Conservation (phyloP, 2,888 invertebrate genomes). For the Hedya salicella region DNA sequence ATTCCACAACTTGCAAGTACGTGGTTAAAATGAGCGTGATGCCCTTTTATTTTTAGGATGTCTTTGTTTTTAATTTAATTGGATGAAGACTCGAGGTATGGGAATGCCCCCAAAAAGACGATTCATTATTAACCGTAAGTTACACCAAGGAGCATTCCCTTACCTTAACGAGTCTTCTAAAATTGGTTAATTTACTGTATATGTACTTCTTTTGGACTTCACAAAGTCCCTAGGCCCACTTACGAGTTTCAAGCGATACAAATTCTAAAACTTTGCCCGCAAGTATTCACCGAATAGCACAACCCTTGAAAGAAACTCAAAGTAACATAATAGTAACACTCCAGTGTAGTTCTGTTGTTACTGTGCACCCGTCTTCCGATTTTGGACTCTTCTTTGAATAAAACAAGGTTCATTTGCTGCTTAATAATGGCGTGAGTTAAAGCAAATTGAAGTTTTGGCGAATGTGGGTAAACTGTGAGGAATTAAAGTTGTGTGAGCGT, state of each 20-base stretch:
- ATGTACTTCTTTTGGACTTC: background rate
- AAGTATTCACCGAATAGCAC: conserved; percentile 32
- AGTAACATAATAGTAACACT: conserved; percentile 29
- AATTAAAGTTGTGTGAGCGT: conserved; percentile 33
- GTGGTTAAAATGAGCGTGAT: no score
- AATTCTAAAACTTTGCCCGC: conserved; percentile 12
- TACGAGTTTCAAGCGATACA: conserved; percentile 20
- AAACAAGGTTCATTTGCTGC: background rate
- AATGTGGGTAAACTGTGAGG: conserved; percentile 22
- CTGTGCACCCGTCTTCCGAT: background rate
- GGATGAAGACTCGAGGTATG: no score
- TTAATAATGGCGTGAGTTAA: background rate
- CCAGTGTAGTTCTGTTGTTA: conserved; percentile 6
- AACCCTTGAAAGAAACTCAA: conserved; percentile 39
- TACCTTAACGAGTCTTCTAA: background rate
- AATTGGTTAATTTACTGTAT: background rate
- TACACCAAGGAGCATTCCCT: background rate
- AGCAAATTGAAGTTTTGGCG: conserved; percentile 18
- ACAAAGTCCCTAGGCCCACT: background rate
- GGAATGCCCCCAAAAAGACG: no score
- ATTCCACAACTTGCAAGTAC: no score
- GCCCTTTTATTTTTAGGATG: no score
- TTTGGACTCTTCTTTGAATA: background rate
- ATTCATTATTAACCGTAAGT: background rate
- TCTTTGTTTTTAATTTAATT: no score